Base-by-base conservation (phyloP, 2,888 invertebrate species). In the Cyrtodaria siliqua region DNA sequence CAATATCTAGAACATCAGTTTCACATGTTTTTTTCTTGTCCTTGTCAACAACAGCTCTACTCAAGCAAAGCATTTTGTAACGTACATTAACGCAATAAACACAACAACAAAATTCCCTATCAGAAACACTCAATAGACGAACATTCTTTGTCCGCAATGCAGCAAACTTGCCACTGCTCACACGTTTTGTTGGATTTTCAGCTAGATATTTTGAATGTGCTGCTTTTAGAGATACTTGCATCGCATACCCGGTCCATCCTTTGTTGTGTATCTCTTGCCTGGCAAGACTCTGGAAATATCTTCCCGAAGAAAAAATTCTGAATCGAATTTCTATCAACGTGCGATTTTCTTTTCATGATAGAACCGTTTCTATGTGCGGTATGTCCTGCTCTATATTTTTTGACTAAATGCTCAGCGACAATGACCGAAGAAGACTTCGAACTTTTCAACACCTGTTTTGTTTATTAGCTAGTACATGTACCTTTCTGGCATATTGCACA, bases 211-310 rank as follows among this genome's bases (percentile, higher is more conserved):
- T 69, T 2, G 53, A 42, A 55, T 64, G 56, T 24, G 68, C 68
- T 33, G 68, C 68, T 40, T 64, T 62, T 16, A 75, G 18, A 18
- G 74, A 69, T 20, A 75, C 55, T 38, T 69, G 59, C 63, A 69
- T 63, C 1, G 42, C 55, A 64, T 63, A 63, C 38, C 68, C 9
- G 68, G 63, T 16, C 74, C 69, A 42, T 75, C 64, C 38, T 60
- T 75, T 38, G 74, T 75, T 1, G 64, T 29, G 40, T 62, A 62
- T 50, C 74, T 63, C 44, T 68, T 68, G 18, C 29, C 26, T 33
- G 74, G 74, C 53, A 75, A 16, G 27, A 69, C 49, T 53, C 69
- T 29, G 3, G 74, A 75, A 23, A 69, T 64, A 49, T 69, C 74
- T 53, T 62, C 47, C 29, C 40, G 44, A n/a, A 68, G 44, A 40